Conservation (phyloP, 2,888 invertebrate genomes). For the Tenthredo notha region DNA sequence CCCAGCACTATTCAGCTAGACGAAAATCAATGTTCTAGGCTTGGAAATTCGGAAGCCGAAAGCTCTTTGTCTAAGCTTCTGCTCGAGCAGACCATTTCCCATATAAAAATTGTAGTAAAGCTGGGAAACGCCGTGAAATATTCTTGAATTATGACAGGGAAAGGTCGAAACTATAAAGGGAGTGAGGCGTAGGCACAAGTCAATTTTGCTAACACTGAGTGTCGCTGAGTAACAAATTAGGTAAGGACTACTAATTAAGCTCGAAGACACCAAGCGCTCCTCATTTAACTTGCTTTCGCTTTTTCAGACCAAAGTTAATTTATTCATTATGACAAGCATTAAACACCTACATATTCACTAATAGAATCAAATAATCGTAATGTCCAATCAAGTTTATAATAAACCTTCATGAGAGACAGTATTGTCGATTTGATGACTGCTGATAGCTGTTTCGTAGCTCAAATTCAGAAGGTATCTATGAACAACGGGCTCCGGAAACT, state of each 20-base stretch:
- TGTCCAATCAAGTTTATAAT: neutral
- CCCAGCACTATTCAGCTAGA: conserved; percentile 22
- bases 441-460: neutral
- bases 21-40: conserved; percentile 27
- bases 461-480: neutral
- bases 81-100: neutral
- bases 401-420: neutral
- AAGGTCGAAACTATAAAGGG: neutral
- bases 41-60: conserved; percentile 11
- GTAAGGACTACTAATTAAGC: conserved; percentile 20
- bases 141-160: neutral
- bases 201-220: neutral
- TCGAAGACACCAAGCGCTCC: neutral
- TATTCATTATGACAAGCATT: neutral
- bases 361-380: neutral
- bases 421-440: neutral
- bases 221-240: conserved; percentile 11
- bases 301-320: neutral
- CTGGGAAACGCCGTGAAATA: neutral
- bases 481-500: neutral
- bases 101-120: neutral
- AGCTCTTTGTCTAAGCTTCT: conserved; percentile 27
- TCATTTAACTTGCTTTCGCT: neutral
- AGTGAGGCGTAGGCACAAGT: neutral
- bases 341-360: neutral